A percentile compares a stretch with the other conserved stretches of the same genome.
phyloP scores from a whole-genome alignment of 1,140 invertebrate species.

The Drosophila cardini region DNA sequence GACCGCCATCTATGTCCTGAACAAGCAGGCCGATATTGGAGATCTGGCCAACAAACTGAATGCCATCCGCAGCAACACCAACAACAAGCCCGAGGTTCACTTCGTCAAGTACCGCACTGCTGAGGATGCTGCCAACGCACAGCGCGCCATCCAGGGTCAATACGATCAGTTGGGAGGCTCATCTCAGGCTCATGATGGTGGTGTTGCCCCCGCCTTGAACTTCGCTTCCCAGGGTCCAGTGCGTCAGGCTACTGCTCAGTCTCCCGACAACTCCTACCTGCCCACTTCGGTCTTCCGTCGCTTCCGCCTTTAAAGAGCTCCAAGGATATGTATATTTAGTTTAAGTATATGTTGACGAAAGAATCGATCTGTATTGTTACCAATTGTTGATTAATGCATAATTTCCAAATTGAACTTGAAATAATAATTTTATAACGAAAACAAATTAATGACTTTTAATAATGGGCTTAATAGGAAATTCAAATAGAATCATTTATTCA shows the following conservation, averaged over 20 bases:
- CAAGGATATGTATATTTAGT: slow-evolving; percentile 7
- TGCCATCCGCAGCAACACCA: slow-evolving; percentile 54
- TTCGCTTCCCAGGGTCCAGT: slow-evolving; percentile 70
- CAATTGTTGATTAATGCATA: slow-evolving; percentile 73
- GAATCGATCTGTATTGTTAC: slow-evolving; percentile 48
- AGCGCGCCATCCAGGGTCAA: slow-evolving; percentile 67
- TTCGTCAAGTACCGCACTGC: slow-evolving; percentile 77
- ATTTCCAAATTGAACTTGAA: slow-evolving; percentile 63
- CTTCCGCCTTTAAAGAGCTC: slow-evolving; percentile 52
- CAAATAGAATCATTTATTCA: no score
- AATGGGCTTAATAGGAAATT: background rate
- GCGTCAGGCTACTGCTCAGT: slow-evolving; percentile 50
- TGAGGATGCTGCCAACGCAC: slow-evolving; percentile 74
- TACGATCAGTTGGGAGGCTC: slow-evolving; percentile 69
- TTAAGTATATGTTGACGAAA: slow-evolving; percentile 41
- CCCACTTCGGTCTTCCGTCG: slow-evolving; percentile 77
- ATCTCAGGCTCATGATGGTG: slow-evolving; percentile 61
- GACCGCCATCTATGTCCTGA: slow-evolving; percentile 75
- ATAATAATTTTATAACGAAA: slow-evolving; percentile 52
- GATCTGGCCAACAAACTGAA: slow-evolving; percentile 70
- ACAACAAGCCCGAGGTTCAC: slow-evolving; percentile 74
- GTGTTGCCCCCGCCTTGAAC: slow-evolving; percentile 70
- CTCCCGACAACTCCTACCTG: slow-evolving; percentile 70
- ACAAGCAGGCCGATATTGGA: slow-evolving; percentile 73
- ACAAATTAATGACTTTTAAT: slow-evolving; percentile 23